A percentile compares a stretch with the other conserved stretches of the same genome.
Evolutionary conservation across 2,113 vertebrate genomes (phyloP).

Genomic region (Cephalopterus ornatus): DNA sequence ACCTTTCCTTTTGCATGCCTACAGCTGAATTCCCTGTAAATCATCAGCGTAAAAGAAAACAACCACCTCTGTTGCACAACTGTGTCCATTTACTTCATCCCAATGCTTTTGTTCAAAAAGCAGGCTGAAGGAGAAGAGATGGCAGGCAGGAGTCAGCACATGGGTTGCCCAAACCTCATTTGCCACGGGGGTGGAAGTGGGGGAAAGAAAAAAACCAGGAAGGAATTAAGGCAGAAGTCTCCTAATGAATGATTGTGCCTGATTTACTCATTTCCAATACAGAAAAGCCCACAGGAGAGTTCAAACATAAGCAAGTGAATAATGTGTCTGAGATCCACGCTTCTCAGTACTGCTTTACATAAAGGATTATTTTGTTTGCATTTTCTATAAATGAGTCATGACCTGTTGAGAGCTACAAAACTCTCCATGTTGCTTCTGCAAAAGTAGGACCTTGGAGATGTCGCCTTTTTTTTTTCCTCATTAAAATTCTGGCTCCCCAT

Average conservation of each 20-base stretch:
- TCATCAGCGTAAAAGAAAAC: not conserved
- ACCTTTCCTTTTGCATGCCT: not conserved
- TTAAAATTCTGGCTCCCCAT: not conserved
- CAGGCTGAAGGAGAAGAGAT: not conserved
- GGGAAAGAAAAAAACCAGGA: not conserved
- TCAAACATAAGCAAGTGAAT: not conserved
- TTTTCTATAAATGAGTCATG: not conserved
- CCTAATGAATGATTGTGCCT: not conserved
- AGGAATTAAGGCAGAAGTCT: not conserved
- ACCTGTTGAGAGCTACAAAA: not conserved
- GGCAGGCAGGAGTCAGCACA: not conserved
- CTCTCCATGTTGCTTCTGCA: not conserved
- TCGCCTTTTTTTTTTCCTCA: fast-evolving
- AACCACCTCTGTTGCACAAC: not conserved
- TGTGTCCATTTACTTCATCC: not conserved
- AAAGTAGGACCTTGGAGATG: not conserved
- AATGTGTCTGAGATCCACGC: not conserved
- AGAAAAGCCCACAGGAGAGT: not conserved
- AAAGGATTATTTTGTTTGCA: not conserved
- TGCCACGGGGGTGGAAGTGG: not conserved
- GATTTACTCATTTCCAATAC: not conserved
- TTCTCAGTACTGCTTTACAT: not conserved
- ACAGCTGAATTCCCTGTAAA: not conserved
- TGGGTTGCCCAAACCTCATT: not conserved
- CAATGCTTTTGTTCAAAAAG: fast-evolving